These are phyloP conservation scores for Muscicapa adusta DNA, from an alignment of 2,113 vertebrate species.

Conservation along the genomic window DNA sequence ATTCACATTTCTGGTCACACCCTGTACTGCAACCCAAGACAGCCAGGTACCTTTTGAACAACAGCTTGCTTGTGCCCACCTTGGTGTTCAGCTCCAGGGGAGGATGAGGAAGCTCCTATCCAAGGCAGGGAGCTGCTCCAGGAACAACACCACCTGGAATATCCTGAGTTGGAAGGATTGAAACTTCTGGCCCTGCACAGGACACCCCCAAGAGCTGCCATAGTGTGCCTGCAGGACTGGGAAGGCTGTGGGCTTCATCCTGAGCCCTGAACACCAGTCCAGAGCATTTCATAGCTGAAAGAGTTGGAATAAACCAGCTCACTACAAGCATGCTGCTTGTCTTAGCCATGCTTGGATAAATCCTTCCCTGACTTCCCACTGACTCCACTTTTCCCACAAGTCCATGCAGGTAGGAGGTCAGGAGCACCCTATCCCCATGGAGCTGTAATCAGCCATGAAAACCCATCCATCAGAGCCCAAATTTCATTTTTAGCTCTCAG, in stretches of 20 bases:
- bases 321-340: background rate
- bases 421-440: background rate
- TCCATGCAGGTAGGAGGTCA: background rate
- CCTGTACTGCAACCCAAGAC: too few species aligned
- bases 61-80: rapidly evolving
- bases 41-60: background rate
- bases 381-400: background rate
- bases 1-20: too few species aligned
- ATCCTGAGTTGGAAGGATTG: background rate
- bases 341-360: background rate
- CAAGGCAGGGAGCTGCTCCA: background rate
- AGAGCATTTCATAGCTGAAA: background rate
- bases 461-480: background rate
- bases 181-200: background rate
- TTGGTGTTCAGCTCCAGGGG: background rate
- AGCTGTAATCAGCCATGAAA: background rate
- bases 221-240: background rate
- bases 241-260: background rate
- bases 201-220: background rate
- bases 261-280: background rate
- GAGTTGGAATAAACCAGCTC: background rate
- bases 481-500: background rate
- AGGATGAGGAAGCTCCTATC: background rate
- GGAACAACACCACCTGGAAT: background rate
- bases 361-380: background rate